These are phyloP conservation scores for Lerema accius DNA, from an alignment of 1,140 invertebrate genomes.

Conservation along the genomic window DNA sequence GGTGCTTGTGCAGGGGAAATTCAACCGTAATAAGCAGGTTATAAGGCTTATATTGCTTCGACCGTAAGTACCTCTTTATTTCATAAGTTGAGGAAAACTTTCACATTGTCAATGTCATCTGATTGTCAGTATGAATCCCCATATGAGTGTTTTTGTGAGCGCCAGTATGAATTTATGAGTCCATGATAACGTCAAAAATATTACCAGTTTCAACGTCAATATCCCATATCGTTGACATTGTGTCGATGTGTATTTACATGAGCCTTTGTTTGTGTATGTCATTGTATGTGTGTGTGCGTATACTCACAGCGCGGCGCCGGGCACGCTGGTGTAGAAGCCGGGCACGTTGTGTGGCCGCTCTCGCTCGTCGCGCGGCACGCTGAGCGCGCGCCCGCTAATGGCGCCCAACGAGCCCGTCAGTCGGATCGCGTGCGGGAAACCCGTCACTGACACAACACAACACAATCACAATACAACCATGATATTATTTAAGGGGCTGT, in stretches of 20 bases:
- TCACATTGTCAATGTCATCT: no score
- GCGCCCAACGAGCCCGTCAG: slow-evolving; percentile 72
- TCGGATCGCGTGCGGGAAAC: slow-evolving; percentile 50
- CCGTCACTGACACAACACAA: slow-evolving; percentile 48
- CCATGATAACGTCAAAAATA: no score
- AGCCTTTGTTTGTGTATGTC: background rate
- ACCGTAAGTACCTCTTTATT: no score
- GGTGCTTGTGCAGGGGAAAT: slow-evolving; percentile 58
- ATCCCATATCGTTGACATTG: no score
- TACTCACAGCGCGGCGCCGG: slow-evolving; percentile 15
- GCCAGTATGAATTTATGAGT: no score
- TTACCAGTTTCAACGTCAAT: no score
- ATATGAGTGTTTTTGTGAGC: no score
- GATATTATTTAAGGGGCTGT: no score
- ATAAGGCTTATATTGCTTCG: no score
- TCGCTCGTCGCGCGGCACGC: slow-evolving; percentile 57
- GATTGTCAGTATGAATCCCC: no score
- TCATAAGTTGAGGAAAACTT: no score
- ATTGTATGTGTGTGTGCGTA: background rate
- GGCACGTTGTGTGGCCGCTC: slow-evolving; percentile 75
- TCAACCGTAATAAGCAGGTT: no score
- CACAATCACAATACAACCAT: background rate
- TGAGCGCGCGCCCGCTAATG: slow-evolving; percentile 63
- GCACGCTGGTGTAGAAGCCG: slow-evolving; percentile 62
- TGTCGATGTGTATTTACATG: background rate